Conservation (phyloP, 2,113 vertebrate species). For the Mohoua ochrocephala region DNA sequence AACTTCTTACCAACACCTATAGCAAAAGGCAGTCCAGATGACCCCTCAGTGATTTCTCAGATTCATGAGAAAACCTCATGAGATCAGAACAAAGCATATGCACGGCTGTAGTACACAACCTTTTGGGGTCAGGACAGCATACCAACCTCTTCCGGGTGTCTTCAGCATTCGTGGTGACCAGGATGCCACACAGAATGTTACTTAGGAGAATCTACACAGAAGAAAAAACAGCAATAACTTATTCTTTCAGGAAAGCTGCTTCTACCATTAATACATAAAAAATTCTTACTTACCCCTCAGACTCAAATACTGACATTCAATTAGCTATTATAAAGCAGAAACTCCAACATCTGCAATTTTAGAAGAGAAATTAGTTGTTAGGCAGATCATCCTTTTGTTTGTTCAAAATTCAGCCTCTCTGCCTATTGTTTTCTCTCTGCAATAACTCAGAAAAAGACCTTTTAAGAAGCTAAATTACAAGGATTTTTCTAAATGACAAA, state of each 20-base stretch:
- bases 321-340: background rate
- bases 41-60: background rate
- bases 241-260: background rate
- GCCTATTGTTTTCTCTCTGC: background rate
- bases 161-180: background rate
- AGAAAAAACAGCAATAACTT: background rate
- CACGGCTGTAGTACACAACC: background rate
- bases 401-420: background rate
- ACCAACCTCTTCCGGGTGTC: background rate
- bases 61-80: background rate
- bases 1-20: background rate
- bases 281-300: background rate
- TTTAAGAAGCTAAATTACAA: background rate
- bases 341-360: background rate
- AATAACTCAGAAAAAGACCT: background rate
- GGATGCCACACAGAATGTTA: background rate
- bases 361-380: background rate
- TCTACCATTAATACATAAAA: background rate
- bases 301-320: background rate
- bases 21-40: background rate
- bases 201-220: background rate
- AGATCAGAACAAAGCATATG: background rate
- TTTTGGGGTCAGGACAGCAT: background rate
- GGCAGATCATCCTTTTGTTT: background rate
- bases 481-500: background rate